These are phyloP conservation scores for Microplitis mediator DNA, from an alignment of 1,140 invertebrate genomes.

Conservation along the genomic window DNA sequence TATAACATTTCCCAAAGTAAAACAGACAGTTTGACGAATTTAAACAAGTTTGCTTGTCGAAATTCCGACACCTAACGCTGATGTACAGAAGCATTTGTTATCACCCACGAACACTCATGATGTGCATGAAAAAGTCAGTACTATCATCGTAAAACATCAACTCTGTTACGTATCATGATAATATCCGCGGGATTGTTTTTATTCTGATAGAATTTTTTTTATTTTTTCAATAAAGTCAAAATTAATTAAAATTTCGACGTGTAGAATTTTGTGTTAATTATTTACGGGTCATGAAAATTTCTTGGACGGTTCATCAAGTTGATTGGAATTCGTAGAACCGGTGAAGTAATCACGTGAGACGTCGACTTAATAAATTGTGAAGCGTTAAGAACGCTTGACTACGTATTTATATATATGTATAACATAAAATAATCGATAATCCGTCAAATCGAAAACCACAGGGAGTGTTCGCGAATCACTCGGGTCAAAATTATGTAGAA, in stretches of 20 bases:
- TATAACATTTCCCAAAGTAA: not conserved
- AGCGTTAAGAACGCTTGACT: conserved; percentile 10
- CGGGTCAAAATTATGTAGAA: not conserved
- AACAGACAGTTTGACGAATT: not conserved
- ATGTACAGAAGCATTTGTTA: not conserved
- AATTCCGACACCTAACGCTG: not conserved
- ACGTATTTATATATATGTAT: not conserved
- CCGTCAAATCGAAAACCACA: conserved; percentile 12
- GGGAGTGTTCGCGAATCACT: not conserved
- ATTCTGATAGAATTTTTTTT: not conserved
- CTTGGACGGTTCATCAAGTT: conserved; percentile 19
- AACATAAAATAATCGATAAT: conserved; percentile 23
- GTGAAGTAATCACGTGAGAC: conserved; percentile 22
- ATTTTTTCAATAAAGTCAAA: not conserved
- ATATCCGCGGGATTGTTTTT: not conserved
- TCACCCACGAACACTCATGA: not conserved
- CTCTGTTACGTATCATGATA: not conserved
- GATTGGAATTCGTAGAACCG: conserved; percentile 22
- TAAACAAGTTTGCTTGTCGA: not conserved
- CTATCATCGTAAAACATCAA: not conserved
- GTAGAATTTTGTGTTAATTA: not conserved
- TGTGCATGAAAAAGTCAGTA: not conserved
- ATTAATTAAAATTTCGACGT: not conserved
- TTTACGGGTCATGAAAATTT: not conserved
- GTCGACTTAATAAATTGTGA: conserved; percentile 24